A percentile compares a stretch with the other conserved stretches of the same genome.
Evolutionary conservation across 2,888 invertebrate genomes (phyloP).

Genomic region (Cryptops parisi): DNA sequence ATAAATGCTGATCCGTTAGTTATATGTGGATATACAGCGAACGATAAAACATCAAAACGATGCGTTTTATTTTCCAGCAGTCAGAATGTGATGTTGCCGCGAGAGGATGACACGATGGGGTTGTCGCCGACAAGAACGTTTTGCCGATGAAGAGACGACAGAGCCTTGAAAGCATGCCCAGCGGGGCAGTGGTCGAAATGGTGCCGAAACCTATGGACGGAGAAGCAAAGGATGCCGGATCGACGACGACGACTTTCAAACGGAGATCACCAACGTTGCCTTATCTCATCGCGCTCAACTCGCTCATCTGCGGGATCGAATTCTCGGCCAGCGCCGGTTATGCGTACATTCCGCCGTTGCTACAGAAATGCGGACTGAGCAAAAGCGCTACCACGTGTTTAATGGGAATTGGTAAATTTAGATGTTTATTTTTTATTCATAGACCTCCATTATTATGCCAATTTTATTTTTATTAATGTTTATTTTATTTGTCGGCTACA

Average conservation of each 20-base stretch:
- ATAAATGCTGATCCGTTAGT: too few relatives aligned
- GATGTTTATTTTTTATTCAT: background rate
- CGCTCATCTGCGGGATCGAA: constrained; percentile 36
- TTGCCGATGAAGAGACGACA: background rate
- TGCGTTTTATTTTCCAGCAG: too few relatives aligned
- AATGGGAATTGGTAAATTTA: constrained; percentile 30
- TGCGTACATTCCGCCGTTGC: constrained; percentile 36
- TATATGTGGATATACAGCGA: too few relatives aligned
- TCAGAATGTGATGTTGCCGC: too few relatives aligned
- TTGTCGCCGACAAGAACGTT: too few relatives aligned
- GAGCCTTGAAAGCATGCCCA: background rate
- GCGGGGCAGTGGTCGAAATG: background rate
- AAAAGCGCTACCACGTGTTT: constrained; percentile 35
- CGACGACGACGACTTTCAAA: background rate
- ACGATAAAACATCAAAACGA: too few relatives aligned
- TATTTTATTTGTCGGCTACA: constrained; percentile 1
- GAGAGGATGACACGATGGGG: too few relatives aligned
- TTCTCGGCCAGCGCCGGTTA: constrained; percentile 36
- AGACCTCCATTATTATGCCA: background rate
- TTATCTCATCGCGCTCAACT: constrained; percentile 25
- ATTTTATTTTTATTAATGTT: background rate
- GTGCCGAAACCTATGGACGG: background rate
- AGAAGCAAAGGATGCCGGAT: background rate
- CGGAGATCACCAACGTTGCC: background rate
- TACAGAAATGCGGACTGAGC: constrained; percentile 34